These are phyloP conservation scores for Orius laevigatus DNA, from an alignment of 1,140 invertebrate genomes.

Conservation along the genomic window DNA sequence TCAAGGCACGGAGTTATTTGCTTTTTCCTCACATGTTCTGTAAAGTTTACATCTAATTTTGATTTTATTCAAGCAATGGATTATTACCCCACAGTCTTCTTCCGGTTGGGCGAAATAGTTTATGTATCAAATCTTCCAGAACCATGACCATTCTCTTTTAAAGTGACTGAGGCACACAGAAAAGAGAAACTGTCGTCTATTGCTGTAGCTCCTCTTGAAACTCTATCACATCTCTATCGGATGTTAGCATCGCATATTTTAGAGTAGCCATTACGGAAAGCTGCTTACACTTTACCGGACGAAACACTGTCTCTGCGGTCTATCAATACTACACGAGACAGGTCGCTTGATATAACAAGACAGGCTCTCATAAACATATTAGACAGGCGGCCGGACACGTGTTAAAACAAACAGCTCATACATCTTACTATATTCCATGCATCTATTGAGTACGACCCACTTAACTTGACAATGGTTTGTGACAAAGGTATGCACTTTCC, in stretches of 20 bases:
- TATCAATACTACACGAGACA: too few relatives aligned
- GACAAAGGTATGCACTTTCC: conserved; percentile 95
- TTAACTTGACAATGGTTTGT: conserved; percentile 96
- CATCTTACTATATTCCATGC: too few relatives aligned
- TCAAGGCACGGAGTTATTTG: conserved; percentile 81
- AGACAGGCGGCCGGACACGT: too few relatives aligned
- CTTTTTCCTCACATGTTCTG: conserved; percentile 98
- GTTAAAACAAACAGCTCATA: too few relatives aligned
- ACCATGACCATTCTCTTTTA: conserved; percentile 96
- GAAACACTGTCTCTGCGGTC: too few relatives aligned
- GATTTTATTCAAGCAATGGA: neutral
- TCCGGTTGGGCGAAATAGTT: conserved; percentile 98
- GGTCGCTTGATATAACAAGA: too few relatives aligned
- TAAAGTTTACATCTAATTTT: too few relatives aligned
- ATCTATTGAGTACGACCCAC: conserved; percentile 64
- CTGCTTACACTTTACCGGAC: too few relatives aligned
- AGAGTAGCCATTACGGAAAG: too few relatives aligned
- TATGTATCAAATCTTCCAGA: conserved; percentile 94
- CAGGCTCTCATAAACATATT: too few relatives aligned
- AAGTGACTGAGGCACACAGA: conserved; percentile 76
- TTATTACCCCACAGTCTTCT: conserved; percentile 85
- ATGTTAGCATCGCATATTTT: too few relatives aligned
- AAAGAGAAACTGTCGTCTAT: conserved; percentile 52
- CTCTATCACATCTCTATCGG: conserved; percentile 59
- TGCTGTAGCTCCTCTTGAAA: conserved; percentile 81